phyloP scores from a whole-genome alignment of 2,113 vertebrate species.

The Rattus norvegicus region GRCr8 NC_086026.1:112230001-112230500 shows the following conservation, averaged over 20 bases:
- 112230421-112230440: too few species aligned
- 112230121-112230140: not conserved
- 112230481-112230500: not conserved
- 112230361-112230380: too few species aligned
- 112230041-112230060: not conserved
- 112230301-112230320: not conserved
- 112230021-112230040: not conserved
- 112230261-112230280: not conserved
- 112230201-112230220: not conserved
- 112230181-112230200: not conserved
- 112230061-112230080: not conserved
- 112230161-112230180: not conserved
- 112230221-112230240: not conserved
- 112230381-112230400: too few species aligned
- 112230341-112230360: too few species aligned
- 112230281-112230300: not conserved
- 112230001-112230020: not conserved
- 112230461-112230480: too few species aligned
- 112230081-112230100: not conserved
- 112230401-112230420: too few species aligned
- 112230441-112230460: not conserved
- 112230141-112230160: not conserved
- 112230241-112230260: not conserved
- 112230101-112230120: not conserved
- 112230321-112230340: too few species aligned